Percentiles rank a stretch among this genome's conserved stretches.
These are phyloP conservation scores for Orthosia gracilis DNA, from an alignment of 2,888 invertebrate genomes.

Conservation along the genomic window DNA sequence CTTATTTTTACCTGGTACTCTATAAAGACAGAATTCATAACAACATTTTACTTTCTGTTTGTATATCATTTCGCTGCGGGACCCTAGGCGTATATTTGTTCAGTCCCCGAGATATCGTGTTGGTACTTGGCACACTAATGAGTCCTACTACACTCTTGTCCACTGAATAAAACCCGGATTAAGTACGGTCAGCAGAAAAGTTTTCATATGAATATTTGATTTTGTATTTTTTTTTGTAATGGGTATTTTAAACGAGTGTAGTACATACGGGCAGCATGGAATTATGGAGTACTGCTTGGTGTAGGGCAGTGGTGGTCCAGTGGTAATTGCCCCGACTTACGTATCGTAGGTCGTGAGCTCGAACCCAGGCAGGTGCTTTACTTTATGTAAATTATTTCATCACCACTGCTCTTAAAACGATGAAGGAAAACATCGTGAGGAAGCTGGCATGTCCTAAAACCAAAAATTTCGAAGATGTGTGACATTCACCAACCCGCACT, in stretches of 20 bases:
- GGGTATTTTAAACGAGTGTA: slow-evolving; percentile 1
- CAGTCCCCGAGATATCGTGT: slow-evolving; percentile 35
- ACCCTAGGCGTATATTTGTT: slow-evolving; percentile 35
- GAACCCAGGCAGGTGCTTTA: too few species aligned
- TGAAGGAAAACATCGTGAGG: too few species aligned
- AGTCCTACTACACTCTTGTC: slow-evolving; percentile 59
- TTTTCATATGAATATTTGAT: neutral
- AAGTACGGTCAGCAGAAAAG: slow-evolving; percentile 44
- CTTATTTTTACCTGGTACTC: too few species aligned
- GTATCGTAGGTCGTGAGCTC: too few species aligned
- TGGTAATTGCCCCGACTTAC: too few species aligned
- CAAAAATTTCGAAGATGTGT: too few species aligned
- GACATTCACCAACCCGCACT: too few species aligned
- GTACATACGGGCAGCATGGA: neutral
- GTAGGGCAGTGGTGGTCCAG: too few species aligned
- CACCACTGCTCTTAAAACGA: too few species aligned
- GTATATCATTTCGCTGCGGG: slow-evolving; percentile 10
- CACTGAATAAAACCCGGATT: slow-evolving; percentile 57
- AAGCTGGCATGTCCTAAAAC: too few species aligned
- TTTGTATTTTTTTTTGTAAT: neutral
- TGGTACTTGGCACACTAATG: slow-evolving; percentile 57
- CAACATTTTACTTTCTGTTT: slow-evolving; percentile 4
- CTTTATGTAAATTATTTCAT: too few species aligned
- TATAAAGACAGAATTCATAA: too few species aligned
- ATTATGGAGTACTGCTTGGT: neutral